Evolutionary conservation across 2,888 invertebrate genomes (phyloP), one percentile per base, ranked within the genome.

Genomic region (Xestia sexstrigata): DNA sequence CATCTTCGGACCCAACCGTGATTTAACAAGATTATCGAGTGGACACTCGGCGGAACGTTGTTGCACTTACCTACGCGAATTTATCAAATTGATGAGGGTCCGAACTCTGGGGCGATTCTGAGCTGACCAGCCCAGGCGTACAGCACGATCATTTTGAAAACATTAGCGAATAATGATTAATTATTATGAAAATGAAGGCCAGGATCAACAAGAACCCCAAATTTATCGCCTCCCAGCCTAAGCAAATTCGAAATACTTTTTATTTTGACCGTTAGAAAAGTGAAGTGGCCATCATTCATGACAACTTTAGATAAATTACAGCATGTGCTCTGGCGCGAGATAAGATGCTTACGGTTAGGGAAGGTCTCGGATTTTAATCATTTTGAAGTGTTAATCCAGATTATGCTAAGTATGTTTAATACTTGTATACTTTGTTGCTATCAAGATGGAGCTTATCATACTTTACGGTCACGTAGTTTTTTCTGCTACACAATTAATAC

Each of bases 71-170:
- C 85, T 82, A 83, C 82, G 78, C 69, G 84, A 89, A 91, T 90
- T 90, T 89, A 92, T 92, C 90, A 93, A 90, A 85, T 86, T 93
- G 92, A 93, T 89, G 89, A 92, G 91, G 93, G 92, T 92, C 69
- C 39, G 49, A 73, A 45, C 70, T 83, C 68, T 65, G 70, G 71
- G 68, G 75, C 77, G 77, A 85, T 71, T 80, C 70, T 76, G 72
- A 81, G 66, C 67, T 70, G 66, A 69, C 78, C 75, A 80, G 66
- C 71, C 67, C 83, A 86, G 85, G 79, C 85, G 76, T 84, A 82
- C 60, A 80, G 76, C 77, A 76, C 67, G 78, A 83, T 82, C 72
- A 81, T 88, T 90, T 90, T 86, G 81, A 79, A 88, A 86, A 89
- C 88, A 89, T 90, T 90, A 90, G 86, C 85, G 74, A 60, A 62